Conservation (phyloP, 2,888 invertebrate species). For the Meghimatium bilineatum region DNA sequence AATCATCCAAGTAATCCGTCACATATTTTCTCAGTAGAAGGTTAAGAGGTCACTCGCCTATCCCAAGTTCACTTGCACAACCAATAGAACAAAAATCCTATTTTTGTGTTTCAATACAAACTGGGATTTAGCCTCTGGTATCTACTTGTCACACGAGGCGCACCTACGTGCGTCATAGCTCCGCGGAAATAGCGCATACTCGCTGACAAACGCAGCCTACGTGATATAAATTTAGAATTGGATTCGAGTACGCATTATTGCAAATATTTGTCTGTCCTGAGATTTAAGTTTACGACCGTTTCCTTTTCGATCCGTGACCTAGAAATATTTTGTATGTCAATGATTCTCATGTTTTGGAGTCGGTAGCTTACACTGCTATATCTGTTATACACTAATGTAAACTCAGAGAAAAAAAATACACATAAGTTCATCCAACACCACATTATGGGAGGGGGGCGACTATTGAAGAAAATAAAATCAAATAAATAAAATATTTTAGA, state of each 20-base stretch:
- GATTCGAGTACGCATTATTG: slow-evolving; percentile 6
- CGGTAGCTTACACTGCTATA: too few relatives aligned
- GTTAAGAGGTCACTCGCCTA: slow-evolving; percentile 22
- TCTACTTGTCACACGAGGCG: not conserved
- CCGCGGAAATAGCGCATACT: slow-evolving; percentile 5
- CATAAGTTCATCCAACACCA: not conserved
- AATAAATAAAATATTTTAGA: too few relatives aligned
- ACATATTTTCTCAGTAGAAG: not conserved
- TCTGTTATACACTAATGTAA: too few relatives aligned
- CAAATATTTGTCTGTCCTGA: slow-evolving; percentile 26
- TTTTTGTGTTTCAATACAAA: not conserved
- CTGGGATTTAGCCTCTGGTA: too few relatives aligned
- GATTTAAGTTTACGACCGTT: slow-evolving; percentile 13
- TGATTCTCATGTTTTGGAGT: not conserved
- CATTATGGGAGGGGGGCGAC: too few relatives aligned
- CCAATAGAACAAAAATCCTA: not conserved
- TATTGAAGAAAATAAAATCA: too few relatives aligned
- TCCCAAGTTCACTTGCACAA: slow-evolving; percentile 27
- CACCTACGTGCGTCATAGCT: slow-evolving; percentile 10
- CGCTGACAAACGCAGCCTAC: slow-evolving; percentile 4
- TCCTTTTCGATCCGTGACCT: slow-evolving; percentile 18
- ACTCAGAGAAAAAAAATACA: too few relatives aligned
- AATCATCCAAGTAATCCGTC: too few relatives aligned
- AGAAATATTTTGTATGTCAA: not conserved
- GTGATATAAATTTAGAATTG: slow-evolving; percentile 16